phyloP scores from a whole-genome alignment of 2,888 invertebrate genomes.

The Amorpha juglandis region DNA sequence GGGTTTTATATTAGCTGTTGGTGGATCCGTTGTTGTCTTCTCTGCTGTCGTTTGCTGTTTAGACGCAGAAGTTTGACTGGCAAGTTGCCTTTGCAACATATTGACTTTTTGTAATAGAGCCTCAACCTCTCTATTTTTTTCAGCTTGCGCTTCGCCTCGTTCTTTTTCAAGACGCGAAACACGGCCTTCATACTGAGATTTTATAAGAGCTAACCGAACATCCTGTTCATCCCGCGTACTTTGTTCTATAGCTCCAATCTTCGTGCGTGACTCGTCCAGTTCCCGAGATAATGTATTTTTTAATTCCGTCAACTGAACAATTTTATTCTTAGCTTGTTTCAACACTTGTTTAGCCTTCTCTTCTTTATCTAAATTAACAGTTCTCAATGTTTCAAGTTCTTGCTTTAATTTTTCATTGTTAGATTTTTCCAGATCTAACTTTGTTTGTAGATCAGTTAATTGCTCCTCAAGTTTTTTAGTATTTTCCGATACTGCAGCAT shows the following conservation, averaged over 20 bases:
- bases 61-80: constrained; percentile 88
- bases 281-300: constrained; percentile 86
- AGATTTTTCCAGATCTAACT: constrained; percentile 74
- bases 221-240: constrained; percentile 84
- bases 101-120: constrained; percentile 88
- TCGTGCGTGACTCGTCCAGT: constrained; percentile 79
- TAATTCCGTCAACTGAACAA: constrained; percentile 88
- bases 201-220: constrained; percentile 84
- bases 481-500: constrained; percentile 69
- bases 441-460: constrained; percentile 70
- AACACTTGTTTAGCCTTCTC: constrained; percentile 87
- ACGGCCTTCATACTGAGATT: constrained; percentile 88
- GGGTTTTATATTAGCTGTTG: constrained; percentile 96
- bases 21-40: constrained; percentile 84
- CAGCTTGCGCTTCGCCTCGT: constrained; percentile 85
- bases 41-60: constrained; percentile 84
- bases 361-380: constrained; percentile 84
- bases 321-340: constrained; percentile 90
- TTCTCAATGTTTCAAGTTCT: constrained; percentile 86
- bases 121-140: constrained; percentile 87
- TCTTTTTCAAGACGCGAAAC: constrained; percentile 89
- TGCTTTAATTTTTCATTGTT: constrained; percentile 87
- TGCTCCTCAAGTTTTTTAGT: constrained; percentile 82
- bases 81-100: constrained; percentile 88
- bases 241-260: constrained; percentile 79